Evolutionary conservation across 2,797 vertebrate genomes (phyloP), one percentile per base, ranked within the genome.

Genomic region (Garrulus glandarius): DNA sequence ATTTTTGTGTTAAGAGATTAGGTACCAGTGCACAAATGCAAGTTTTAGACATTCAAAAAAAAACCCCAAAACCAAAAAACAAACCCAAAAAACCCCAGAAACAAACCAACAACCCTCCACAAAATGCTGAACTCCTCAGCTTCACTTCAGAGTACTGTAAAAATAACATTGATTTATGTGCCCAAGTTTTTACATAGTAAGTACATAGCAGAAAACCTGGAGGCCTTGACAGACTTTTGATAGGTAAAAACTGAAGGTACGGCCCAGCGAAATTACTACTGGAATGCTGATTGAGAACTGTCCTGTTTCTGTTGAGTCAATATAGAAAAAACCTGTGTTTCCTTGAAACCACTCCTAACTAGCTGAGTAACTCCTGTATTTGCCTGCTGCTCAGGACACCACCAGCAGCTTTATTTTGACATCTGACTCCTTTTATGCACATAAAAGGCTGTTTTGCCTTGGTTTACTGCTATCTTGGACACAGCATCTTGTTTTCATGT

Each of bases 171-270:
- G 81, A 53, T 75, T 49, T 29, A 36, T 7, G 6, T 59, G 61
- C 49, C 32, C 32, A 34, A 81, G 82, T 18, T 84, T 92, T 96
- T 96, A 96, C 89, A 65, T 12, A 67, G 89, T 84, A 92, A 92
- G 92, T 22, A 76, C 23, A 32, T 0, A 16, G 36, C 79, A 91
- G 76, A 71, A 84, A 89, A 72, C 30, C 15, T 20, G 55, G 6
- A 79, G 41, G 46, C 46, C 46, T 49, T 16, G 18, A 81, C 37
- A 90, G 41, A 57, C 36, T 79, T 88, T 4, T 26, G 7, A 2
- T 15, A 22, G 6, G 9, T 11, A 43, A 87, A 47, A 88, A 24
- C 18, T 23, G 21, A 57, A 87, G n/a, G 52, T 11, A 20, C 0
- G 1, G 26, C 74, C 52, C 56, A 53, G 3, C 5, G 30, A 34